phyloP scores from a whole-genome alignment of 2,888 invertebrate genomes.

The Gibbula magus region DNA sequence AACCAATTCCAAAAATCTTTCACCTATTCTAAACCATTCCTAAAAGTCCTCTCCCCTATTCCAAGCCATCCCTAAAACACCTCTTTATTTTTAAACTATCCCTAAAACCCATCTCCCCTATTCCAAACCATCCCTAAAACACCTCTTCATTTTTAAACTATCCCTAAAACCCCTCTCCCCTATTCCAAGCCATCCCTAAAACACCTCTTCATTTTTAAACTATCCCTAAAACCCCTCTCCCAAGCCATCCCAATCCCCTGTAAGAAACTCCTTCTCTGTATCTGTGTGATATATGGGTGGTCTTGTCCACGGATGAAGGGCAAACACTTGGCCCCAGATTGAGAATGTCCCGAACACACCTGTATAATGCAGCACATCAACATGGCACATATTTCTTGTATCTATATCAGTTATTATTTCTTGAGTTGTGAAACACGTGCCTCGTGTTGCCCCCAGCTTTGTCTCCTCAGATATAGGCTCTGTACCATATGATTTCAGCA shows the following conservation, averaged over 20 bases:
- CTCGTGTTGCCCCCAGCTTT: conserved; percentile 20
- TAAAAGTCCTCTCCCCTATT: not conserved
- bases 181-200: not conserved
- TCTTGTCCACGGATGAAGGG: not conserved
- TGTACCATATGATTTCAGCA: not conserved
- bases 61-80: not conserved
- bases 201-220: not conserved
- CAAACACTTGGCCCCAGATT: not conserved
- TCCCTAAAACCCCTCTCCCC: not conserved
- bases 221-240: not conserved
- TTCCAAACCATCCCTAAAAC: not conserved
- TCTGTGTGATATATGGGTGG: not conserved
- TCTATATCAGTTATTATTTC: conserved; percentile 25
- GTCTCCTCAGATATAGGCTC: conserved; percentile 9
- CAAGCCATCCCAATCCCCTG: not conserved
- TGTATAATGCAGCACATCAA: not conserved
- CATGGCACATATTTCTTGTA: conserved; percentile 15
- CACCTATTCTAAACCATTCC: not conserved
- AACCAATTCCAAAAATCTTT: not conserved
- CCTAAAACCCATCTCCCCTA: not conserved
- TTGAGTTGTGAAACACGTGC: conserved; percentile 3
- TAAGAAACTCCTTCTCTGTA: not conserved
- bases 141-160: too few species aligned
- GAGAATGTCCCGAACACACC: conserved; percentile 7
- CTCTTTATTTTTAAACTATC: not conserved